phyloP scores from a whole-genome alignment of 2,888 invertebrate species.

The Yponomeuta plumbellus region DNA sequence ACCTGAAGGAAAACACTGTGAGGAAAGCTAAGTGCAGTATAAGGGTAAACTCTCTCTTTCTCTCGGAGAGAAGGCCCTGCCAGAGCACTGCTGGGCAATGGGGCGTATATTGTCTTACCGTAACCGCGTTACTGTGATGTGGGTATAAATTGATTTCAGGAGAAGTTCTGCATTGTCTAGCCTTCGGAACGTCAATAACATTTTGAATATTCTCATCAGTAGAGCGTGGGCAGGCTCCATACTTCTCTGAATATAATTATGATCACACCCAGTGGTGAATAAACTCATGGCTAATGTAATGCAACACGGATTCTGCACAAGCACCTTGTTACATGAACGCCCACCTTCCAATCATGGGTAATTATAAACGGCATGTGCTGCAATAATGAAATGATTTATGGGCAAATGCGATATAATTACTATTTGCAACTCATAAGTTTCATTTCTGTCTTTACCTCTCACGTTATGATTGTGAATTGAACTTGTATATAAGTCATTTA shows the following conservation, averaged over 20 bases:
- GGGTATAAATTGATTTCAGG: background rate
- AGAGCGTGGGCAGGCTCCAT: background rate
- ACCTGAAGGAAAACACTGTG: no score
- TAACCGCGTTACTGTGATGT: background rate
- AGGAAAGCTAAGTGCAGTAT: no score
- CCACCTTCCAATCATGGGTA: background rate
- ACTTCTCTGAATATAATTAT: background rate
- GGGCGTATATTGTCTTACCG: no score
- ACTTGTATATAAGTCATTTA: background rate
- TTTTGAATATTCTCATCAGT: background rate
- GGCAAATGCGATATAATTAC: background rate
- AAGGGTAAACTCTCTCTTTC: no score
- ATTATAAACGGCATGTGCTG: background rate
- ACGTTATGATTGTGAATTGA: background rate
- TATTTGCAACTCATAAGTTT: background rate
- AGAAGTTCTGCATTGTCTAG: background rate
- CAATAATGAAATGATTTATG: conserved; percentile 1
- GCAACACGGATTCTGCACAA: background rate
- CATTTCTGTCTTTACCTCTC: background rate
- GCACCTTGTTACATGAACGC: background rate
- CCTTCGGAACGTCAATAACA: background rate
- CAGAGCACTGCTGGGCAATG: no score
- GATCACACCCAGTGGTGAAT: background rate
- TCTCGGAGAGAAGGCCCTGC: no score
- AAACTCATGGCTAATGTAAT: background rate